These are phyloP conservation scores for Boulengeromyrus knoepffleri DNA, from an alignment of 2,113 vertebrate species.

Conservation along the genomic window DNA sequence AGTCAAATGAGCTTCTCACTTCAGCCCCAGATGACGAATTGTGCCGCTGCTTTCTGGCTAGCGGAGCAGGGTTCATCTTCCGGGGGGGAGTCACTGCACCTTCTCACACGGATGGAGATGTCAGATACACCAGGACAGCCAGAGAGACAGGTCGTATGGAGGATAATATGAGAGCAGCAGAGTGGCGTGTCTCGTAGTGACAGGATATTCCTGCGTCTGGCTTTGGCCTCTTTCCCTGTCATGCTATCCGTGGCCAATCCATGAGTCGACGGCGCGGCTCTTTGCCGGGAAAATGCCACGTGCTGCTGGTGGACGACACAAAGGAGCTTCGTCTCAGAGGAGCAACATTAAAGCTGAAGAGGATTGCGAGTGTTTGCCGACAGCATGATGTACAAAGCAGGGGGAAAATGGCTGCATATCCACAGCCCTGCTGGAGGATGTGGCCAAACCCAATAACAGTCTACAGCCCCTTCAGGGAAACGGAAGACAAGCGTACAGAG, in stretches of 20 bases:
- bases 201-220: neutral
- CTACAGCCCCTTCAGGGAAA: neutral
- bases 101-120: neutral
- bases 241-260: neutral
- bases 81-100: neutral
- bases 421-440: neutral
- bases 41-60: neutral
- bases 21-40: conserved; percentile 6
- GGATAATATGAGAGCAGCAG: neutral
- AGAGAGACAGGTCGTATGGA: neutral
- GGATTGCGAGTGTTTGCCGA: neutral
- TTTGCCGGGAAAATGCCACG: neutral
- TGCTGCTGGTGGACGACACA: neutral
- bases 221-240: neutral
- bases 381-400: neutral
- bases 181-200: neutral
- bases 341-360: neutral
- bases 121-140: neutral
- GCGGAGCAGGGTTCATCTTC: neutral
- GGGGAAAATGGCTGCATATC: neutral
- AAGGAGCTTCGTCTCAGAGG: neutral
- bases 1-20: conserved; percentile 6
- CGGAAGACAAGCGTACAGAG: neutral
- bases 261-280: neutral
- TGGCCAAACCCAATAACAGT: neutral